Conservation (phyloP, 1,140 invertebrate genomes). For the Anagrus nilaparvatae region DNA sequence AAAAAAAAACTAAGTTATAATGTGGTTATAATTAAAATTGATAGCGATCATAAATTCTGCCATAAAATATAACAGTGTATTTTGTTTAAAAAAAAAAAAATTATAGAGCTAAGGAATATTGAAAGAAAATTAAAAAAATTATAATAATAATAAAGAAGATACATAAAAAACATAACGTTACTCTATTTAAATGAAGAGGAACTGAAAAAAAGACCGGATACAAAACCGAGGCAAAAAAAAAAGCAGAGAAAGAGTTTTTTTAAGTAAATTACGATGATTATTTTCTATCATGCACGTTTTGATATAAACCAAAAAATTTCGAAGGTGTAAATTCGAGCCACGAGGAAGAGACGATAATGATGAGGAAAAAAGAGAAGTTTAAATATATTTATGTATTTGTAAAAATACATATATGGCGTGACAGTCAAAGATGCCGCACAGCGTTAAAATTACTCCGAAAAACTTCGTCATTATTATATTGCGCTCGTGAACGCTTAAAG, state of each 20-base stretch:
- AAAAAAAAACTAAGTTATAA: too few species aligned
- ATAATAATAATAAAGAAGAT: too few species aligned
- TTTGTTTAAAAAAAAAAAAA: too few species aligned
- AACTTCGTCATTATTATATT: conserved; percentile 28
- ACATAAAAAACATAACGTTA: too few species aligned
- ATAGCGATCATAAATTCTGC: too few species aligned
- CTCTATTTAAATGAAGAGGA: too few species aligned
- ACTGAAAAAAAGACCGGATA: conserved; percentile 11
- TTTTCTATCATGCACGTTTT: conserved; percentile 3
- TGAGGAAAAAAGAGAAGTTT: conserved; percentile 1
- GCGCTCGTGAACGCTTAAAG: conserved; percentile 15
- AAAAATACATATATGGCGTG: conserved; percentile 31
- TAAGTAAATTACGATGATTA: background rate
- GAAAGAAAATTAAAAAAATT: too few species aligned
- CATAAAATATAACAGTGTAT: too few species aligned
- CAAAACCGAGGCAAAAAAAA: too few species aligned
- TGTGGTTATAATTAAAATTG: too few species aligned
- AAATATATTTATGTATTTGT: too few species aligned
- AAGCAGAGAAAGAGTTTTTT: background rate
- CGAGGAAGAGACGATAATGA: background rate
- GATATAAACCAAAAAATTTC: background rate
- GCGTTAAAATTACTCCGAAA: conserved; percentile 32
- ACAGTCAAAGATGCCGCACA: conserved; percentile 35
- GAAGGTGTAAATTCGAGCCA: conserved; percentile 5
- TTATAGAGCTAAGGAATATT: too few species aligned